These are phyloP conservation scores for Zoanthus sansibaricus DNA, from an alignment of 92 coral and sea anemone species.

Conservation along the genomic window DNA sequence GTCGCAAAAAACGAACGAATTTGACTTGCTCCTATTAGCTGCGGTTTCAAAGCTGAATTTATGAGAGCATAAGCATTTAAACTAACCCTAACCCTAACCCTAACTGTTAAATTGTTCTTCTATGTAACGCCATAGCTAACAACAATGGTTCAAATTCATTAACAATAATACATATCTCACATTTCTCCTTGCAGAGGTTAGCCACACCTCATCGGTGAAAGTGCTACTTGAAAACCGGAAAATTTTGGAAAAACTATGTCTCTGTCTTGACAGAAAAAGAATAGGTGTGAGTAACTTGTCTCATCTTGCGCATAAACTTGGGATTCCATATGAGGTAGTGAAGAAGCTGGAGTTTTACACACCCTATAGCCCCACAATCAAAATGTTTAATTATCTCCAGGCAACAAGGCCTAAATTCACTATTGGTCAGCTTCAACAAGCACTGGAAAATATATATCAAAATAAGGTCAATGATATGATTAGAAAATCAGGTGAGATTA, in stretches of 20 bases:
- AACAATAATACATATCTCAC: too few relatives aligned
- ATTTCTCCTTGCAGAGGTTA: too few relatives aligned
- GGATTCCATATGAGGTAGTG: not conserved
- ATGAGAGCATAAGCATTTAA: too few relatives aligned
- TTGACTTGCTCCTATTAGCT: too few relatives aligned
- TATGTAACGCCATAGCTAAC: too few relatives aligned
- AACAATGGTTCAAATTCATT: too few relatives aligned
- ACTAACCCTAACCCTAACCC: too few relatives aligned
- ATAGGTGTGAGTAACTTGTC: not conserved
- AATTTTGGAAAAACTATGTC: slow-evolving; percentile 14
- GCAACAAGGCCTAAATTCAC: not conserved
- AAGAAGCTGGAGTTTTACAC: not conserved
- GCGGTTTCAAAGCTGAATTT: too few relatives aligned
- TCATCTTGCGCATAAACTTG: slow-evolving; percentile 17
- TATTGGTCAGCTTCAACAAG: not conserved
- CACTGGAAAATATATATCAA: not conserved
- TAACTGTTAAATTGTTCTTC: too few relatives aligned
- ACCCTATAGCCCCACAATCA: slow-evolving; percentile 17
- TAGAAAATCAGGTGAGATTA: slow-evolving; percentile 7
- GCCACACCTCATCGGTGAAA: not conserved
- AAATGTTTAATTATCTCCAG: slow-evolving; percentile 16
- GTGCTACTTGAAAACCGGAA: not conserved
- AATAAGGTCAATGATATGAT: not conserved
- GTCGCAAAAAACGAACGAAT: too few relatives aligned
- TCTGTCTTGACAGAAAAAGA: slow-evolving; percentile 17